phyloP scores from a whole-genome alignment of 2,888 invertebrate genomes.

The Caenorhabditis imperialis region DNA sequence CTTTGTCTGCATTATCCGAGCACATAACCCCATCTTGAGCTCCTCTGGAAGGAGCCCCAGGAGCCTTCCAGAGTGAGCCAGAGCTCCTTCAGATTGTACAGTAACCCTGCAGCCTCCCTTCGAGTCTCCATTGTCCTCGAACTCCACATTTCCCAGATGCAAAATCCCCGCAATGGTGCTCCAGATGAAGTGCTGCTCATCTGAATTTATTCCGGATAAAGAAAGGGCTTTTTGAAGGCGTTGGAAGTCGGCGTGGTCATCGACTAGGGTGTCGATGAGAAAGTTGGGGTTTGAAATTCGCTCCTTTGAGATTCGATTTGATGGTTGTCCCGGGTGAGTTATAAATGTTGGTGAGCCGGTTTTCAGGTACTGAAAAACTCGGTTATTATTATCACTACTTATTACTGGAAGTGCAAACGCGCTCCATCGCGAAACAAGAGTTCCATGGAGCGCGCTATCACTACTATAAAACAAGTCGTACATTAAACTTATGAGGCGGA shows the following conservation, averaged over 20 bases:
- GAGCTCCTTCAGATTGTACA: slow-evolving; percentile 82
- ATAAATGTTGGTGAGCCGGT: slow-evolving; percentile 68
- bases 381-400: too few relatives aligned
- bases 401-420: too few relatives aligned
- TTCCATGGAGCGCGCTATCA: too few relatives aligned
- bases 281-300: slow-evolving; percentile 19
- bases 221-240: slow-evolving; percentile 86
- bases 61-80: slow-evolving; percentile 83
- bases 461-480: too few relatives aligned
- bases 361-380: slow-evolving; percentile 67
- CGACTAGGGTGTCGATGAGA: slow-evolving; percentile 89
- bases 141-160: slow-evolving; percentile 94
- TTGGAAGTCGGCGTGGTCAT: slow-evolving; percentile 91
- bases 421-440: too few relatives aligned
- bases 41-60: slow-evolving; percentile 88
- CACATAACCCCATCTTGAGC: slow-evolving; percentile 87
- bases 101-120: slow-evolving; percentile 80
- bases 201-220: slow-evolving; percentile 86
- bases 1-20: slow-evolving; percentile 95
- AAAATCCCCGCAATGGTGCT: slow-evolving; percentile 82
- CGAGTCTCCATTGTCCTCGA: slow-evolving; percentile 92
- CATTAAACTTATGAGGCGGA: slow-evolving; percentile 83
- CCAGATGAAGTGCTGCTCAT: slow-evolving; percentile 63
- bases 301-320: neutral
- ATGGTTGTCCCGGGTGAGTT: slow-evolving; percentile 11